These are phyloP conservation scores for Lanistes nyassanus DNA, from an alignment of 1,140 invertebrate genomes.

Conservation along the genomic window DNA sequence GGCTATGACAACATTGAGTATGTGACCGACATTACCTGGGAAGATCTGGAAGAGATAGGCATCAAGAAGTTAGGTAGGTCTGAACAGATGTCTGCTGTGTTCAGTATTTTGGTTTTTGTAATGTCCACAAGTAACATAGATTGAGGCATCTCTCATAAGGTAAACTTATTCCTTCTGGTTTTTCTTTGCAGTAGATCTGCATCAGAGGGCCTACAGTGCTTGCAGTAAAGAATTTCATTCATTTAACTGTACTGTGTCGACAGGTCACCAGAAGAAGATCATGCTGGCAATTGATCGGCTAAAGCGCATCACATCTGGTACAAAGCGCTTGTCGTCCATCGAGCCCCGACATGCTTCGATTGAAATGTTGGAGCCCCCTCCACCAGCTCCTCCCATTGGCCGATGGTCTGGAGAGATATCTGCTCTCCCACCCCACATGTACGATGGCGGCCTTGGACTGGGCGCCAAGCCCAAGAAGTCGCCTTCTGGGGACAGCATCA, in stretches of 20 bases:
- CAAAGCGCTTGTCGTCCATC: slow-evolving; percentile 52
- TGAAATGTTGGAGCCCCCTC: slow-evolving; percentile 50
- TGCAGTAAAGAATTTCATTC: background rate
- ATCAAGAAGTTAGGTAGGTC: slow-evolving; percentile 75
- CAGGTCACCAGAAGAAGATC: slow-evolving; percentile 99
- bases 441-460: slow-evolving; percentile 24
- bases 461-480: slow-evolving; percentile 52
- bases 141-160: too few species aligned
- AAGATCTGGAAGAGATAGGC: slow-evolving; percentile 98
- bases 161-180: background rate
- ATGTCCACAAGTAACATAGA: too few species aligned
- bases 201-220: background rate
- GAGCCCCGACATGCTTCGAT: slow-evolving; percentile 43
- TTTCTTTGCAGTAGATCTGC: background rate
- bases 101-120: background rate
- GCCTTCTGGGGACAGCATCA: slow-evolving; percentile 60
- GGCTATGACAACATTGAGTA: slow-evolving; percentile 91
- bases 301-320: slow-evolving; percentile 80
- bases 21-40: slow-evolving; percentile 92
- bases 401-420: slow-evolving; percentile 54
- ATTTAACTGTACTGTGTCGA: slow-evolving; percentile 70
- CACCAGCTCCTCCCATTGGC: slow-evolving; percentile 38
- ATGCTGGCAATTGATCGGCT: slow-evolving; percentile 96
- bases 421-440: slow-evolving; percentile 28
- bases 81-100: background rate